These are phyloP conservation scores for Prosopocoilus inquinatus DNA, from an alignment of 2,888 invertebrate genomes.

Conservation along the genomic window DNA sequence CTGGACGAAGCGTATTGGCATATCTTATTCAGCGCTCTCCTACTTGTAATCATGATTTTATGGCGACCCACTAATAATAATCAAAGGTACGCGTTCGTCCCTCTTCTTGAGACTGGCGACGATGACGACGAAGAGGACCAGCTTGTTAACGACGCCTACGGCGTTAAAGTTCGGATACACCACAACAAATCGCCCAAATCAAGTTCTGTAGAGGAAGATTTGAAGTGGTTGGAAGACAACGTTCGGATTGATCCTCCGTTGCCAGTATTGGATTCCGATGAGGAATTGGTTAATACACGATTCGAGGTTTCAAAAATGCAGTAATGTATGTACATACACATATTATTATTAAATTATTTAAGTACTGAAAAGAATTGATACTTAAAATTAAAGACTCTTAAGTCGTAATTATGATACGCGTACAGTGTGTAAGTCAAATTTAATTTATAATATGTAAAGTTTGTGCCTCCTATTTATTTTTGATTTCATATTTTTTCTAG, in stretches of 20 bases:
- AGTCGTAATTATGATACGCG: too few species aligned
- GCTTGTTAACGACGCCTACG: slow-evolving; percentile 83
- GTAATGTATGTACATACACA: slow-evolving; percentile 44
- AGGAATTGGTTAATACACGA: slow-evolving; percentile 80
- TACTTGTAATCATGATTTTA: slow-evolving; percentile 89
- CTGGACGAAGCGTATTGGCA: slow-evolving; percentile 96
- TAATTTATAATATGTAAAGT: too few species aligned
- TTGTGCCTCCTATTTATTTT: too few species aligned
- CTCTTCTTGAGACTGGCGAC: slow-evolving; percentile 80
- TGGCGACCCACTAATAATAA: slow-evolving; percentile 97
- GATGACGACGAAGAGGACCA: slow-evolving; percentile 81
- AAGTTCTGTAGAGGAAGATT: slow-evolving; percentile 67
- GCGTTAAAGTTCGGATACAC: slow-evolving; percentile 68
- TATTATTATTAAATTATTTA: background rate
- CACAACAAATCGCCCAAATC: slow-evolving; percentile 45
- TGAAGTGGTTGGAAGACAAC: slow-evolving; percentile 93
- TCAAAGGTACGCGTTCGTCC: slow-evolving; percentile 92
- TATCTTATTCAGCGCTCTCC: slow-evolving; percentile 81
- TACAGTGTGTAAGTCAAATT: too few species aligned
- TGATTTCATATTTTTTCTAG: too few species aligned
- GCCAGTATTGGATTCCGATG: slow-evolving; percentile 72
- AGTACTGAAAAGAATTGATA: background rate
- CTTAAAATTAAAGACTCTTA: too few species aligned
- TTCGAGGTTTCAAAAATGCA: slow-evolving; percentile 91
- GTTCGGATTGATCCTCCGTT: slow-evolving; percentile 73